Percentiles rank a stretch among this genome's conserved stretches.
phyloP scores from a whole-genome alignment of 2,888 invertebrate genomes.

The Phania funesta region DNA sequence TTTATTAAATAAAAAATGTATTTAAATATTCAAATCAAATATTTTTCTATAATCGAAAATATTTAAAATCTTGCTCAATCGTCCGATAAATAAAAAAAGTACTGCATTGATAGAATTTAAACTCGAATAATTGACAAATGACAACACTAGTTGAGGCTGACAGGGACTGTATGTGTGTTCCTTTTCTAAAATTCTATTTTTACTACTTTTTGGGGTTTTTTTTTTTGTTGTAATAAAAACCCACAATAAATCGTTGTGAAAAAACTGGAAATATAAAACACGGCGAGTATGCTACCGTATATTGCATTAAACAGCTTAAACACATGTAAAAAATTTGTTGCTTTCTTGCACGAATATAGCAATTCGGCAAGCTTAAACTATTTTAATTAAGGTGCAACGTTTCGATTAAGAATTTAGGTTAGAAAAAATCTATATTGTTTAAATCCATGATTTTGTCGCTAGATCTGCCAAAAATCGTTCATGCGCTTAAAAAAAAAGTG shows the following conservation, averaged over 20 bases:
- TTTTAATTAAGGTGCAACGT: not conserved
- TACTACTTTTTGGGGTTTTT: not conserved
- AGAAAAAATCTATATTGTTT: too few relatives aligned
- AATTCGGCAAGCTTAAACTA: not conserved
- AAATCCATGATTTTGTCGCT: too few relatives aligned
- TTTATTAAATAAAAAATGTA: too few relatives aligned
- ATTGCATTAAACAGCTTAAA: not conserved
- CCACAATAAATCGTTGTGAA: slow-evolving; percentile 20
- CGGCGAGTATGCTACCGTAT: not conserved
- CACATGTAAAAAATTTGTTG: slow-evolving; percentile 7
- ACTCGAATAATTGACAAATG: not conserved
- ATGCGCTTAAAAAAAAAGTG: too few relatives aligned
- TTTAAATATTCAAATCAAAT: not conserved
- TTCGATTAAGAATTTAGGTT: too few relatives aligned
- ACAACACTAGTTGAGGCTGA: not conserved
- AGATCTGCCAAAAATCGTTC: too few relatives aligned
- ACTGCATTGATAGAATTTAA: not conserved
- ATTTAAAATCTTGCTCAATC: not conserved
- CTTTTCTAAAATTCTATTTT: not conserved
- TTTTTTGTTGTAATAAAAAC: not conserved
- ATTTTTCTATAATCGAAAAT: not conserved
- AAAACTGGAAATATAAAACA: not conserved
- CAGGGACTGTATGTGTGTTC: too few relatives aligned
- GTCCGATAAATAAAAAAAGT: too few relatives aligned
- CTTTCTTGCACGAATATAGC: not conserved